Evolutionary conservation across 1,140 invertebrate species (phyloP), one percentile per base, ranked within the genome.

Genomic region (Delia radicum): DNA sequence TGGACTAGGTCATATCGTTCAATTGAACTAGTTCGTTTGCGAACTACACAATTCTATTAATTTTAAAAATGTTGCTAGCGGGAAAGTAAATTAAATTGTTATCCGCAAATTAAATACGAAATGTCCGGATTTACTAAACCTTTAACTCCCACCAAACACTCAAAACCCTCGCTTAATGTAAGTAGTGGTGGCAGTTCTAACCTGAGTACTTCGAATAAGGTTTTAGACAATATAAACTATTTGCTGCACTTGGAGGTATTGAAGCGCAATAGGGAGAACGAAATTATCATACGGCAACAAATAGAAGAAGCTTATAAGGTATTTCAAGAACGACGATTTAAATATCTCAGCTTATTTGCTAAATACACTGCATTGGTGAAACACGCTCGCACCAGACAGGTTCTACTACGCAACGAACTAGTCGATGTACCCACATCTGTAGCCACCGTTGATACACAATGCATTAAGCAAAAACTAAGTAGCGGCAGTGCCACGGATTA

Each of bases 171-270:
- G 27, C 18, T 2, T 29, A 33, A 18, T 18, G 31, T 37, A n/a
- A 69, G 10, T 18, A 55, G 3, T 24, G 24, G 48, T 21, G 48
- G 6, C 21, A 55, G 48, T 10, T 1, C 5, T 21, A 24, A 7
- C n/a, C 18, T 15, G 0, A 63, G 18, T 42, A n/a, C 15, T 8
- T 1, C 31, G 0, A 42, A 5, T 27, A 76, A 18, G 10, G 12
- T 12, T 7, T 77, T 79, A 48, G 78, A 79, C 0, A 82, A 85
- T 42, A 79, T 84, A 27, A 74, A 81, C 12, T 77, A 78, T 42
- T 18, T 84, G 28, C 61, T 83, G 7, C 77, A 83, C n/a, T 18
- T 85, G 67, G 83, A 84, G 46, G 75, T 79, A 3, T 26, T 79
- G 3, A 79, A 79, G 12, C 83, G 82, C 5, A 80, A 78, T n/a